Evolutionary conservation across 2,888 invertebrate species (phyloP), one percentile per base, ranked within the genome.

Genomic region (Leucophenga montana): DNA sequence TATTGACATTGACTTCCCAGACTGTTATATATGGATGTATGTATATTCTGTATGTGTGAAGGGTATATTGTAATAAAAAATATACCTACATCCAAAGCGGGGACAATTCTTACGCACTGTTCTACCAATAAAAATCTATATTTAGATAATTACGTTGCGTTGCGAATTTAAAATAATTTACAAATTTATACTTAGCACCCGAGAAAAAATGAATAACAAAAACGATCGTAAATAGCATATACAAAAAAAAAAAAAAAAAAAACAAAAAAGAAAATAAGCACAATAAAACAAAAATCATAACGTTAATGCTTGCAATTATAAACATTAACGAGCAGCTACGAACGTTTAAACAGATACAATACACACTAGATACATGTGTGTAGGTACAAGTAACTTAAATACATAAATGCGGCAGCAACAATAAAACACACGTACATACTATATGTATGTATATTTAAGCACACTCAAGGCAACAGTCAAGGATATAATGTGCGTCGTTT

Each of bases 401-500:
- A 39, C 39, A 39, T 39, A 5, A 39, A 39, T 8, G 39, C 39
- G 11, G 39, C 39, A 67, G 67, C 31, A 56, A 67, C 54, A 53
- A 27, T 27, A 27, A 27, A 27, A 27, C 2, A 27, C 4, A 73
- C 71, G 74, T 57, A 75, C n/a, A n/a, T n/a, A n/a, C n/a, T n/a
- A n/a, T n/a, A 75, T 76, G 78, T 78, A 78, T 78, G 78, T 75
- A 78, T 27, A 78, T 27, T 27, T 27, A 27, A 27, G 27, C 69
- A 73, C 67, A 73, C 76, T 18, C 62, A 78, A 78, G 77, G 78
- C 77, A 79, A 73, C 75, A 74, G 76, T 79, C 79, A 79, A 79
- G 80, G 79, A 79, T 79, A 76, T 75, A 70, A 74, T 70, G 73
- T 77, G 77, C 76, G 78, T 78, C 76, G 76, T 68, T 71, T n/a